A percentile compares a stretch with the other conserved stretches of the same genome.
Evolutionary conservation across 2,888 invertebrate genomes (phyloP).

Genomic region (Leptopilina drosophilae): DNA sequence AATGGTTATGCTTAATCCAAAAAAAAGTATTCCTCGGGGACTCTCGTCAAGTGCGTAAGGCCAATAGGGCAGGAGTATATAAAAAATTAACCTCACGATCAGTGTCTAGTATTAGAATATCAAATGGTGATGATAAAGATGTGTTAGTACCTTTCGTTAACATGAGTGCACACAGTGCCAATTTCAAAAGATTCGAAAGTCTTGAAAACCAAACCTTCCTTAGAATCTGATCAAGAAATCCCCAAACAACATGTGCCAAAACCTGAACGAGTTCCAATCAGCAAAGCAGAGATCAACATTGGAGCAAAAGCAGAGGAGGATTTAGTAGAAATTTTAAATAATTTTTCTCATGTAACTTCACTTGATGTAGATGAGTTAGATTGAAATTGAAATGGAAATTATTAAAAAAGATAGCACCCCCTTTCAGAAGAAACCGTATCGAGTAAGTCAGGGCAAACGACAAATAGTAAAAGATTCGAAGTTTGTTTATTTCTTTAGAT

Average conservation of each 20-base stretch:
- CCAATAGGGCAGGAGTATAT: too few species aligned
- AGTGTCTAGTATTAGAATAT: not conserved
- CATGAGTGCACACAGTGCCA: not conserved
- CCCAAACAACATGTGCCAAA: too few species aligned
- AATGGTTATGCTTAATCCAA: too few species aligned
- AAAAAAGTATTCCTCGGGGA: too few species aligned
- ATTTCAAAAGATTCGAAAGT: not conserved
- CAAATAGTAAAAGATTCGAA: constrained; percentile 10
- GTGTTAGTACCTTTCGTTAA: not conserved
- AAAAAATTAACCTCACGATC: not conserved
- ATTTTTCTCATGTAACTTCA: constrained; percentile 40
- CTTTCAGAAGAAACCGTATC: constrained; percentile 40
- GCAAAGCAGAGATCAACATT: not conserved
- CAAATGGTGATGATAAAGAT: not conserved
- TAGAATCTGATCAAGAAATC: not conserved
- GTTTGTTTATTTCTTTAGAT: constrained; percentile 43
- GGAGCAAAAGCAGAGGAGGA: not conserved
- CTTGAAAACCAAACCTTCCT: not conserved
- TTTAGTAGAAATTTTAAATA: constrained; percentile 7
- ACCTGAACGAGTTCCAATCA: not conserved
- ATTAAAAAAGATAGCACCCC: constrained; percentile 35
- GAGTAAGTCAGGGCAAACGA: constrained; percentile 38
- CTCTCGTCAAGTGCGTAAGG: too few species aligned
- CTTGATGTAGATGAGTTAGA: constrained; percentile 20
- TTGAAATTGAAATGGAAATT: constrained; percentile 38